A percentile compares a stretch with the other conserved stretches of the same genome.
phyloP scores from a whole-genome alignment of 2,113 vertebrate genomes.

The Microcebus ravelobensis region DNA sequence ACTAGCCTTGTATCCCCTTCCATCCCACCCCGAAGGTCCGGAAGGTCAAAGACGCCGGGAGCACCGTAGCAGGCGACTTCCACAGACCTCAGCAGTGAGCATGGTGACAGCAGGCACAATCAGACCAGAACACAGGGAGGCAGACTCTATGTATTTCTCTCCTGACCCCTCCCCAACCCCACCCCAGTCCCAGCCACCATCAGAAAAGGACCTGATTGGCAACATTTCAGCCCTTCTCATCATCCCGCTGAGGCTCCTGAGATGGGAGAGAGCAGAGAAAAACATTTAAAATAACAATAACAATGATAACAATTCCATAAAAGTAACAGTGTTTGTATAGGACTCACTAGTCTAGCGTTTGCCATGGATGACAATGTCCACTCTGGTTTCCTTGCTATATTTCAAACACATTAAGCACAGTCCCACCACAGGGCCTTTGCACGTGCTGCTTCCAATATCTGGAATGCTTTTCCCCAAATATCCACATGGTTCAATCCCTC shows the following conservation, averaged over 20 bases:
- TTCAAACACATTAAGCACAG: not conserved
- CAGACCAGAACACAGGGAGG: not conserved
- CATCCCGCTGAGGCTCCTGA: slow-evolving; percentile 70
- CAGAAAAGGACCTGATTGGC: slow-evolving; percentile 68
- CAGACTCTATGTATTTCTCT: slow-evolving; percentile 38
- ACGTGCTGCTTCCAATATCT: not conserved
- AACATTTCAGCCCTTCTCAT: slow-evolving; percentile 73
- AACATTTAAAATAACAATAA: not conserved
- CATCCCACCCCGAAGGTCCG: not conserved
- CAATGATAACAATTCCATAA: not conserved
- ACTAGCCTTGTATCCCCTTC: not conserved
- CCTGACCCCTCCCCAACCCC: not conserved
- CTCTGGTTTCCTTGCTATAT: not conserved
- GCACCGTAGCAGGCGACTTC: accelerated
- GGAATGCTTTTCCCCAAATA: not conserved
- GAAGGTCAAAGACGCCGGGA: not conserved
- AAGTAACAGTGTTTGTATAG: not conserved
- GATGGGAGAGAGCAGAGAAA: not conserved
- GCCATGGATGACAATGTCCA: not conserved
- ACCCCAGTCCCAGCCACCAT: slow-evolving; percentile 63
- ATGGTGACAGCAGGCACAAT: not conserved
- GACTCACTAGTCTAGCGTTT: not conserved
- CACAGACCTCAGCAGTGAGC: not conserved
- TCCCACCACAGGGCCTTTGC: not conserved
- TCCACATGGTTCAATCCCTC: not conserved